These are phyloP conservation scores for Athalia cordata DNA, from an alignment of 2,888 invertebrate genomes.

Conservation along the genomic window DNA sequence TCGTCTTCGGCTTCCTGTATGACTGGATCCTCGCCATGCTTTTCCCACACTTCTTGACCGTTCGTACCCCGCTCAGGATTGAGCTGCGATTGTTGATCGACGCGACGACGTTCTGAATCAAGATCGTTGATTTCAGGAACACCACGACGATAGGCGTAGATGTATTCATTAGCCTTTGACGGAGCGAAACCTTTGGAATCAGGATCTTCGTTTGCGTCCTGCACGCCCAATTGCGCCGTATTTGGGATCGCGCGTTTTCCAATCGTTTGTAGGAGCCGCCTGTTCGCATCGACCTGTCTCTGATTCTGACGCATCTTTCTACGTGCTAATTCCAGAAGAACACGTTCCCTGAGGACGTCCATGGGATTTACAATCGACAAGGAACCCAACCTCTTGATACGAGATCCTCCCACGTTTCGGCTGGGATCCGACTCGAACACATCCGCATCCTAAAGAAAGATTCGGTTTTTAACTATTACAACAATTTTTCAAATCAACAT, in stretches of 20 bases:
- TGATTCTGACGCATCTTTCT: conserved; percentile 87
- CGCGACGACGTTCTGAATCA: conserved; percentile 12
- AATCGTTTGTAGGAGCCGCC: conserved; percentile 84
- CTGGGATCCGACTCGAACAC: conserved; percentile 58
- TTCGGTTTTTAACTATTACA: neutral
- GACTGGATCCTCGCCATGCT: conserved; percentile 51
- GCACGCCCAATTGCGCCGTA: conserved; percentile 9
- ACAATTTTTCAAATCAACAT: too few species aligned
- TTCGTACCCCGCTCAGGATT: conserved; percentile 49
- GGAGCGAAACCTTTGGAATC: conserved; percentile 19
- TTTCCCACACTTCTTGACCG: conserved; percentile 56
- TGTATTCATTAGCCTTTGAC: conserved; percentile 8
- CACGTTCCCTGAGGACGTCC: conserved; percentile 89
- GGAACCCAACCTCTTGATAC: conserved; percentile 72
- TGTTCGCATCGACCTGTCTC: conserved; percentile 83
- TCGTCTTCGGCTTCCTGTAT: conserved; percentile 53
- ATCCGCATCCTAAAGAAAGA: conserved; percentile 48
- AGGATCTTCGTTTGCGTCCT: conserved; percentile 15
- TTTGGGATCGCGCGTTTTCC: conserved; percentile 79
- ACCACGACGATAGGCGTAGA: conserved; percentile 7
- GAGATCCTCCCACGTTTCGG: conserved; percentile 45
- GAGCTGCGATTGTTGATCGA: conserved; percentile 21
- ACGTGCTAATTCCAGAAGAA: conserved; percentile 87
- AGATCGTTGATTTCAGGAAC: conserved; percentile 15
- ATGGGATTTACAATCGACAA: conserved; percentile 91